Evolutionary conservation across 2,797 vertebrate species (phyloP), one percentile per base, ranked within the genome.

Genomic region (Bradypodion ventrale): DNA sequence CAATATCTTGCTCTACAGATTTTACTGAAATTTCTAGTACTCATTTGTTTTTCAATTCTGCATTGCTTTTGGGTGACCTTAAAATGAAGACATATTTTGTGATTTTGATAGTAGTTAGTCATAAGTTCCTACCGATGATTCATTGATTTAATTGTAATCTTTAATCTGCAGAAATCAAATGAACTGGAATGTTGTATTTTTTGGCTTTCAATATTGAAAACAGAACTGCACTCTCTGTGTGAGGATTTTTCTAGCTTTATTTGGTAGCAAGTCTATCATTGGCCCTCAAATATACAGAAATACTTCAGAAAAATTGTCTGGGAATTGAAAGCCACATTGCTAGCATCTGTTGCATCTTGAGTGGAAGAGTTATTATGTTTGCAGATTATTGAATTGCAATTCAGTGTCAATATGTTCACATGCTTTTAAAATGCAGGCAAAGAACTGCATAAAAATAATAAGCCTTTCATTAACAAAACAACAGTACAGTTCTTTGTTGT

Each of bases 191-290:
- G n/a, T 29, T n/a, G n/a, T n/a, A 12, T 74, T 74, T 73, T 74
- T 29, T 74, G 46, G 72, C 72, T 7, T 66, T 66, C 46, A 13
- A n/a, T n/a, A n/a, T n/a, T n/a, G 23, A 87, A 85, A 83, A 85
- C 82, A 85, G 60, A 0, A 0, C 82, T 68, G n/a, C 60, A 78
- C 0, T 0, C 56, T 72, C 27, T 72, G 42, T 73, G 81, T 35
- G 70, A 75, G 56, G 72, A 85, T 49, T 19, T 72, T 85, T 82
- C 80, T 56, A 90, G 82, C 74, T 66, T 69, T 83, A 78, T 32
- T 74, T 87, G 56, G 63, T 87, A 35, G 40, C 42, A n/a, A 75
- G 62, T 5, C 40, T 69, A 44, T 81, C 63, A 81, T 1, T 35
- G 75, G 56, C 35, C 68, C 0, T 0, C 73, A 82, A 90, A 82